A percentile compares a stretch with the other conserved stretches of the same genome.
phyloP scores from a whole-genome alignment of 2,797 vertebrate genomes.

The Cyprinella venusta region DNA sequence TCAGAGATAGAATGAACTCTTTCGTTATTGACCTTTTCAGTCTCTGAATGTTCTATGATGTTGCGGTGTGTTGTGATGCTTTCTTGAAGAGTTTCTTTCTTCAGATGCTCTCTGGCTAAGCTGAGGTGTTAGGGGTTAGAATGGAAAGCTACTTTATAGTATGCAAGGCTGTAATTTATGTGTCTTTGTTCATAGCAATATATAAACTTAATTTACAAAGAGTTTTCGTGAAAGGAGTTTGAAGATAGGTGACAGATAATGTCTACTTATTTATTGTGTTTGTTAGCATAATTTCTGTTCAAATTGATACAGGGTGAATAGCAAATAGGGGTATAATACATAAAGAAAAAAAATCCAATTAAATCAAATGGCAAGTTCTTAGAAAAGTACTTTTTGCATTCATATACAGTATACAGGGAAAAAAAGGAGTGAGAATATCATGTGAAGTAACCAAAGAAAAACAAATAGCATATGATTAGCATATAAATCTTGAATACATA shows the following conservation, averaged over 20 bases:
- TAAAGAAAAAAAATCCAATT: no score
- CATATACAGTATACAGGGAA: no score
- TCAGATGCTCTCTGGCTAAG: conserved; percentile 6
- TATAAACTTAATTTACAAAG: conserved; percentile 22
- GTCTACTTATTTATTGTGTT: conserved; percentile 9
- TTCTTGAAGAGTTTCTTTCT: conserved; percentile 13
- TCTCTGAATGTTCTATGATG: conserved; percentile 34
- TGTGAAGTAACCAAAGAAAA: no score
- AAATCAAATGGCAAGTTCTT: no score
- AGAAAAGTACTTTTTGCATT: no score
- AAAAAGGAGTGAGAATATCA: no score
- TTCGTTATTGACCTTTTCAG: conserved; percentile 47
- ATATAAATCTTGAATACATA: no score
- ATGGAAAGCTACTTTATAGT: conserved; percentile 24
- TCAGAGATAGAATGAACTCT: conserved; percentile 40
- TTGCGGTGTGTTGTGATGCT: conserved; percentile 22
- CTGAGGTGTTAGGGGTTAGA: conserved; percentile 18
- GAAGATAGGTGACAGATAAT: conserved; percentile 25
- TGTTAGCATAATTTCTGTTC: conserved; percentile 27
- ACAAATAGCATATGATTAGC: no score
- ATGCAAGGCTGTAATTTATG: conserved; percentile 29
- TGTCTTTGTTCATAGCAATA: conserved; percentile 27
- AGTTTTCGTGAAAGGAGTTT: background rate
- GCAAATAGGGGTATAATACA: background rate
- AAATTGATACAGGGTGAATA: conserved; percentile 5